Base-by-base conservation (phyloP, 2,113 vertebrate genomes). In the Oophaga pumilio region DNA sequence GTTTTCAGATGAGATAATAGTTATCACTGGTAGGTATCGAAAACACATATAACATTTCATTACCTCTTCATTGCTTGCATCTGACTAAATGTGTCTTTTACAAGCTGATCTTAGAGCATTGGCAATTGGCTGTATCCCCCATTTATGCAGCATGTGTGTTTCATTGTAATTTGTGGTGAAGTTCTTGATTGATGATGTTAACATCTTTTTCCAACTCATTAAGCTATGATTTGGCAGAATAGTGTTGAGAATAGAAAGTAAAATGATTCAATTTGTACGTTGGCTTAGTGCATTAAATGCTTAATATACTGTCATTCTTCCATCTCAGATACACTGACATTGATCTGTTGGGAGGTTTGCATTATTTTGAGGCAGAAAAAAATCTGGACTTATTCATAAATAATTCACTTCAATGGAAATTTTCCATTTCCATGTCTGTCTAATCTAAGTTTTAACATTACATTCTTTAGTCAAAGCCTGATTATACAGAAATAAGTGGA, bases 141-240 rank as follows among this genome's bases (percentile, higher is more conserved):
- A 83, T 83, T 49, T 24, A 28, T 79, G 15, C 76, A 76, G 57
- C 86, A 88, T 83, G 78, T 83, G 86, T 50, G 73, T 83, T 88
- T 88, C 57, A 83, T 88, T 88, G 18, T 83, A 87, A 88, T 88
- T 82, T 73, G 50, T 66, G 59, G 33, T 76, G 86, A 88, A 76
- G 80, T 62, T 82, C 80, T 83, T 83, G 86, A 88, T 88, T 88
- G 86, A 88, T 88, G 79, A 88, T 83, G 80, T 76, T 82, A 15
- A 83, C 28, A 56, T 82, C 69, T 57, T 88, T 88, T 83, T 83
- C 79, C 80, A 76, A 83, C 57, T 83, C 69, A 88, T 88, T 88
- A 66, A 88, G 71, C 59, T 24, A 28, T 83, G 73, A 50, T 59
- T 88, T 88, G 86, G 80, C 86, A 76, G 69, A 24, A 59, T 53